Percentiles rank a stretch among this genome's conserved stretches.
phyloP scores from a whole-genome alignment of 2,797 vertebrate species.

The Lerista edwardsae region DNA sequence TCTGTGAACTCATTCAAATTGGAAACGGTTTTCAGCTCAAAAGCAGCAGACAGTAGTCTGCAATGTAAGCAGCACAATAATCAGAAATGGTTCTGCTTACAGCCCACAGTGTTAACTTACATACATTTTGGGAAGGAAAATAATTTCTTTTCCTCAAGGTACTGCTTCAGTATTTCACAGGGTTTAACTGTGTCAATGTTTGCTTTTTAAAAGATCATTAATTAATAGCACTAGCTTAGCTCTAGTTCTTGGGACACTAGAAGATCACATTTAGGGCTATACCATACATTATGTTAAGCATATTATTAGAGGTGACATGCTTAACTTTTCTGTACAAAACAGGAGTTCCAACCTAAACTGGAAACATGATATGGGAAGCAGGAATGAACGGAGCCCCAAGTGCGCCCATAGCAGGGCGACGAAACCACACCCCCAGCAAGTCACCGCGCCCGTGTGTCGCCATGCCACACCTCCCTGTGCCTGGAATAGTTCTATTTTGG shows the following conservation, averaged over 20 bases:
- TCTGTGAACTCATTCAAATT: slow-evolving; percentile 47
- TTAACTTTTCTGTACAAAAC: too few species aligned
- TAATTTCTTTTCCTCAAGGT: not conserved
- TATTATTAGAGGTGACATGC: too few species aligned
- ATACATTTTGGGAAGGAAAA: slow-evolving; percentile 52
- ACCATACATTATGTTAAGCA: too few species aligned
- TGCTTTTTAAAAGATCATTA: not conserved
- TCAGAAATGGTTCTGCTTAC: slow-evolving; percentile 26
- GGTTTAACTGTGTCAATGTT: not conserved
- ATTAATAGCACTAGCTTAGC: not conserved
- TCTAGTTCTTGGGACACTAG: not conserved
- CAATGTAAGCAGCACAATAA: slow-evolving; percentile 38
- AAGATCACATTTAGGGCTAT: not conserved
- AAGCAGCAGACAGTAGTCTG: slow-evolving; percentile 15
- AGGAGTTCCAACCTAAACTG: too few species aligned
- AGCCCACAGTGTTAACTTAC: slow-evolving; percentile 16
- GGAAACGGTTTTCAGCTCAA: slow-evolving; percentile 51
- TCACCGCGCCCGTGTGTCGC: too few species aligned
- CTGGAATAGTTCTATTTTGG: too few species aligned
- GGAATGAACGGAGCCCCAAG: too few species aligned
- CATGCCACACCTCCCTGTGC: too few species aligned
- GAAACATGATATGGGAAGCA: too few species aligned
- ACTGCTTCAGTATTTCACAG: not conserved
- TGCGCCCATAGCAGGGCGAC: too few species aligned
- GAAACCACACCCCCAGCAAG: too few species aligned